Evolutionary conservation across 1,140 invertebrate species (phyloP), one percentile per base, ranked within the genome.

Genomic region (Muscidifurax raptorellus): DNA sequence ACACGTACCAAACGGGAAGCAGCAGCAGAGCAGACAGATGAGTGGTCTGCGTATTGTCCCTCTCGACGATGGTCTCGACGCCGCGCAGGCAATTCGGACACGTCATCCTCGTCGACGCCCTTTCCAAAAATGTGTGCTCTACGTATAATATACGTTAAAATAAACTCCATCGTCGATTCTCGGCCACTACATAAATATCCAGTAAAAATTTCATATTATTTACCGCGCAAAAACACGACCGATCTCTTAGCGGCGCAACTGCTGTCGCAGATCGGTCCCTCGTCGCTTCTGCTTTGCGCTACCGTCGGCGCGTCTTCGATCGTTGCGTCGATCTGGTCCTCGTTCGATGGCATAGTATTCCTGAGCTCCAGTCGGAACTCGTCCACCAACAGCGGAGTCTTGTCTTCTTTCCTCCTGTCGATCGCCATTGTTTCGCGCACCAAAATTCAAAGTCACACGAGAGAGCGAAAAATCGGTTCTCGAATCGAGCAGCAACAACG

Each of bases 121-220:
- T 80, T n/a, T 40, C 6, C 44, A 85, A n/a, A 22, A 72, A 76
- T 0, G 71, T 81, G 72, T 85, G 83, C 40, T 85, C 83, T 81
- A 5, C 32, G 12, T 15, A n/a, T n/a, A n/a, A n/a, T n/a, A n/a
- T 9, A 12, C 36, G 7, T 64, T 25, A 64, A n/a, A n/a, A n/a
- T n/a, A n/a, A 64, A 64, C 0, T 10, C 36, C 7, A n/a, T 64
- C 59, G 15, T 22, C 27, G n/a, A 40, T 74, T 22, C 18, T 22
- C 71, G 18, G n/a, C n/a, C 10, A 32, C 10, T 15, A 22, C n/a
- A n/a, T n/a, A n/a, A n/a, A n/a, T 30, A 74, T 1, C n/a, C 5
- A 71, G 22, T 1, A 40, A n/a, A 40, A 66, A 79, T 2, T 18
- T 52, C 18, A 52, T 13, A 9, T 18, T 25, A 52, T 40, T 75